phyloP scores from a whole-genome alignment of 1,140 invertebrate species.

The Araneus ventricosus region DNA sequence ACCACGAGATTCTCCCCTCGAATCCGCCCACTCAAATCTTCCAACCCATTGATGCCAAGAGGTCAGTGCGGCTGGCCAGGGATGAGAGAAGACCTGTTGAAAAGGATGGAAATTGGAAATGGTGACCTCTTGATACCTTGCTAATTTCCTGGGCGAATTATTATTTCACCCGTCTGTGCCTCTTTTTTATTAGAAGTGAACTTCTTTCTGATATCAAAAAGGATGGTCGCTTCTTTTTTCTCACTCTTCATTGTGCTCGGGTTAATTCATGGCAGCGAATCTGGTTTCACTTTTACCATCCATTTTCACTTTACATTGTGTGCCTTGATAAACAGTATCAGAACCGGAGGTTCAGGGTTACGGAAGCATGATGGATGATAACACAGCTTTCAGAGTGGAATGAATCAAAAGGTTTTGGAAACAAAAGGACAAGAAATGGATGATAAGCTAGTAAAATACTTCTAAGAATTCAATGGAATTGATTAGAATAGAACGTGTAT shows the following conservation, averaged over 20 bases:
- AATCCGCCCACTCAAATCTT: background rate
- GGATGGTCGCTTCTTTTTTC: background rate
- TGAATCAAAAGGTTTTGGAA: background rate
- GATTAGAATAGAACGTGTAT: too few relatives aligned
- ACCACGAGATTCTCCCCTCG: background rate
- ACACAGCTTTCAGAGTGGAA: background rate
- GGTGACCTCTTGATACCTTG: constrained; percentile 60
- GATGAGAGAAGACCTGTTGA: constrained; percentile 51
- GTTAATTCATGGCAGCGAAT: constrained; percentile 21
- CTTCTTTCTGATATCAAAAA: constrained; percentile 36
- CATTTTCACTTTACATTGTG: background rate
- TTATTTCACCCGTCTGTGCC: constrained; percentile 10
- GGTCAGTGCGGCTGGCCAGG: background rate
- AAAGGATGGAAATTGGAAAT: constrained; percentile 72
- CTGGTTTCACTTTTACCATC: constrained; percentile 9
- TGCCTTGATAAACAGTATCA: background rate
- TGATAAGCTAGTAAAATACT: too few relatives aligned
- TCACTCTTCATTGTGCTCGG: background rate
- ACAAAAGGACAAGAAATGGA: background rate
- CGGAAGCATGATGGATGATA: background rate
- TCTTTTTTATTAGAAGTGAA: background rate
- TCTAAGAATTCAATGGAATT: too few relatives aligned
- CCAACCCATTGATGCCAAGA: background rate
- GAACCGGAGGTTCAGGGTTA: background rate
- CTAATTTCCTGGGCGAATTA: constrained; percentile 70